Percentiles rank a stretch among this genome's conserved stretches.
phyloP scores from a whole-genome alignment of 2,888 invertebrate species.

The Pelosia muscerda region DNA sequence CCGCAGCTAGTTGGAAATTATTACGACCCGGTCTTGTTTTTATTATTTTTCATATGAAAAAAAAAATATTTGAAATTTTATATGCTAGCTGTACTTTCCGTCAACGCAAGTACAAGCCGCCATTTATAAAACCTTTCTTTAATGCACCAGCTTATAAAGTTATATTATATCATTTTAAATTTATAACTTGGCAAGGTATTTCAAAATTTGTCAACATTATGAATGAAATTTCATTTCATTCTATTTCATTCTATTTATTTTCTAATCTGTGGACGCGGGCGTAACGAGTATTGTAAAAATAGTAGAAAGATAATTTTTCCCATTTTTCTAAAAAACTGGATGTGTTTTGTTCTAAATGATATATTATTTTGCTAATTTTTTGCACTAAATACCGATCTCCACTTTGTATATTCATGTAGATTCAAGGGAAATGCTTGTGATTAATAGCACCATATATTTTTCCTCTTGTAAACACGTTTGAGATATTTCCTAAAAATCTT shows the following conservation, averaged over 20 bases:
- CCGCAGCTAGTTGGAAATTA: too few relatives aligned
- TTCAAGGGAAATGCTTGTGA: conserved; percentile 10
- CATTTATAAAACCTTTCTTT: too few relatives aligned
- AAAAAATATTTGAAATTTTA: too few relatives aligned
- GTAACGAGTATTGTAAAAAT: conserved; percentile 53
- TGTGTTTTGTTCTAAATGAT: neutral
- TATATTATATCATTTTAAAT: too few relatives aligned
- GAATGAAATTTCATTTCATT: too few relatives aligned
- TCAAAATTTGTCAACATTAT: conserved; percentile 3
- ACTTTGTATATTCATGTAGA: neutral
- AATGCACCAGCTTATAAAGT: too few relatives aligned
- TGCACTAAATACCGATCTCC: neutral
- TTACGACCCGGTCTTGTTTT: too few relatives aligned
- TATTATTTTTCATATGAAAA: too few relatives aligned
- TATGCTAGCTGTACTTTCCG: too few relatives aligned
- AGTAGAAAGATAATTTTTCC: conserved; percentile 25
- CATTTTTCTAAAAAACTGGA: neutral
- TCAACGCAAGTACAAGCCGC: too few relatives aligned
- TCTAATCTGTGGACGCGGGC: conserved; percentile 60
- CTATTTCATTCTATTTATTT: conserved; percentile 41
- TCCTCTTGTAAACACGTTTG: conserved; percentile 68
- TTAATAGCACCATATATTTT: conserved; percentile 26
- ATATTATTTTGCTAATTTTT: conserved; percentile 2
- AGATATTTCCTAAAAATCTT: conserved; percentile 47
- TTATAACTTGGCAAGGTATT: neutral